Conservation (phyloP, 2,888 invertebrate species). For the Euzetes globulus region DNA sequence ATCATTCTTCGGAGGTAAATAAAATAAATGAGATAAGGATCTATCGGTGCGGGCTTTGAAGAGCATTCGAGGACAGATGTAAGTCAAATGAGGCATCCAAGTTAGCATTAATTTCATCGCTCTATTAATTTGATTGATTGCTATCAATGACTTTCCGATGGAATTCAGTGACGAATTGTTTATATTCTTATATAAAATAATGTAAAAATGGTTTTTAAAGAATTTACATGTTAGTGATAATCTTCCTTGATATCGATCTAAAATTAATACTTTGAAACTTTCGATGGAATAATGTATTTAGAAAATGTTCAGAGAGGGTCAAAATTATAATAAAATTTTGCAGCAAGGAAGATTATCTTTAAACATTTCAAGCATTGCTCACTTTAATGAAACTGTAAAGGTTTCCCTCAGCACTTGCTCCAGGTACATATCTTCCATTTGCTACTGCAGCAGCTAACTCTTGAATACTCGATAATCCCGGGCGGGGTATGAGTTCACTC, state of each 20-base stretch:
- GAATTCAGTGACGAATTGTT: neutral
- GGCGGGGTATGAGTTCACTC: neutral
- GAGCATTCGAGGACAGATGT: neutral
- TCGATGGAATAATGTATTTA: too few species aligned
- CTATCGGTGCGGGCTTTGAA: neutral
- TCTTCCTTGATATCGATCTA: too few species aligned
- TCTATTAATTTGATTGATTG: neutral
- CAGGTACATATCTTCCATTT: neutral
- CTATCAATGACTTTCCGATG: neutral
- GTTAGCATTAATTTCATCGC: neutral
- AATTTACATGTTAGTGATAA: too few species aligned
- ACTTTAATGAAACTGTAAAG: neutral
- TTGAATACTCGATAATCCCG: neutral
- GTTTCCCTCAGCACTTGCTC: neutral
- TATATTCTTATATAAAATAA: neutral
- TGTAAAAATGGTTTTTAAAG: too few species aligned
- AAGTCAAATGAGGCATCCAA: neutral
- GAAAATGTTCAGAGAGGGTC: too few species aligned
- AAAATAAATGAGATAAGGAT: neutral
- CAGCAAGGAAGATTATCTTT: too few species aligned
- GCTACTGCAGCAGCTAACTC: neutral
- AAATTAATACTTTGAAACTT: too few species aligned
- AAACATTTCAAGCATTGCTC: too few species aligned
- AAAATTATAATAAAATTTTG: too few species aligned
- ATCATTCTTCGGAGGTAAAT: neutral